Evolutionary conservation across 2,113 vertebrate species (phyloP), one percentile per base, ranked within the genome.

Genomic region (Scomber japonicus): DNA sequence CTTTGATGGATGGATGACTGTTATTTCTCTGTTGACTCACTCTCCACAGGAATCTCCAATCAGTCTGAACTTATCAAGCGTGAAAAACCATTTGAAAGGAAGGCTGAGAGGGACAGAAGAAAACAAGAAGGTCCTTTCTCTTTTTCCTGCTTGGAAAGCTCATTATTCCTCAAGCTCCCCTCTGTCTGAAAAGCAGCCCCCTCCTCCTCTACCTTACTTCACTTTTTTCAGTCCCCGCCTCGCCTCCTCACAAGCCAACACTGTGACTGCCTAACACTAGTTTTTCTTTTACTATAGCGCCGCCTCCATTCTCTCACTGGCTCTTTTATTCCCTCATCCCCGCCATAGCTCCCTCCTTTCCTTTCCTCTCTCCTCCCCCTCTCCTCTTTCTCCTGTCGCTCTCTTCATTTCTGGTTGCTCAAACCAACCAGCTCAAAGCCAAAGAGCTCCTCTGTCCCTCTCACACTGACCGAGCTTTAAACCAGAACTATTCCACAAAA

Each of bases 91-190:
- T 85, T 83, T 92, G 82, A 92, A 91, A 87, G 64, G 72, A 76
- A 59, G 74, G 61, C 73, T 53, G 59, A 81, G 77, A 81, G 60
- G 61, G 71, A 75, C 75, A 83, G 75, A 82, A 76, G 75, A 73
- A 91, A 88, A 91, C 90, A 93, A 92, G 79, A 90, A 90, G 85
- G 71, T 86, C 56, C 85, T 92, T 91, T 92, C 80, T 88, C 64
- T 82, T 73, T 85, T 71, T 85, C 53, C 84, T 88, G 75, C 79
- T 89, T 49, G 71, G 71, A 83, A 86, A 91, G 78, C 82, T 91
- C 71, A 86, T 92, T 94, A 87, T 88, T 90, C 75, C 68, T 90
- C 72, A 80, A 88, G 65, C 79, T 78, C 71, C 46, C 84, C 60
- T 81, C 77, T 63, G 11, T 84, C 71, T 83, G 68, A 82, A 82